Base-by-base conservation (phyloP, 2,888 invertebrate species). In the Griposia aprilina region DNA sequence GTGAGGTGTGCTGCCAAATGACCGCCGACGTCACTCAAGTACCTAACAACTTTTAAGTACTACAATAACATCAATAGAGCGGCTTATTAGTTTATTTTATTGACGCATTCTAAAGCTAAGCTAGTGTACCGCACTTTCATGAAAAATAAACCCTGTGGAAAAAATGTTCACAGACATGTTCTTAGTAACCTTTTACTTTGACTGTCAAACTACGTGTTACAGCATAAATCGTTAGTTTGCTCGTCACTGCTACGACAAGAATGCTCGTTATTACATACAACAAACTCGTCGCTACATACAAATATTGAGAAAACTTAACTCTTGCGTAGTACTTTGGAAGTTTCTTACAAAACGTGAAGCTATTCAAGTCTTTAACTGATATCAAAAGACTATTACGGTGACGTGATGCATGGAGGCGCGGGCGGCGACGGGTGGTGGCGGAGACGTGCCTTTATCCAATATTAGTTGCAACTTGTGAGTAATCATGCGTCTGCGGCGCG, bases 391-490 rank as follows among this genome's bases (percentile, higher is more conserved):
- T 62, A 57, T 62, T 11, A 30, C 50, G 26, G 50, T 6, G 30
- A 50, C 45, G 36, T 17, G 23, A 23, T 8, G 45, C 26, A 20
- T 11, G 72, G 8, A 0, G 30, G 41, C 6, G 30, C 15, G 26
- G 26, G 17, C 3, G 11, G 3, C 59, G 26, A 11, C 2, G 23
- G n/a, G 8, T 41, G 15, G 60, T 5, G 41, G 62, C 17, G 48
- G 23, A 26, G 17, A 48, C 52, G 30, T 59, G 26, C 26, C 26
- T 5, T 17, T 69, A 63, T 60, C 73, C 48, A 78, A 36, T 72
- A 73, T 65, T 55, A 69, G 59, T 73, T 50, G 17, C 48, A 23
- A 52, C 41, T 62, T 62, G 78, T 77, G 60, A 70, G 67, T 23
- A 30, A 48, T 17, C 26, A 30, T 48, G 65, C 30, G 17, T 41